Conservation (phyloP, 2,888 invertebrate genomes). For the Caenorhabditis japonica region DNA sequence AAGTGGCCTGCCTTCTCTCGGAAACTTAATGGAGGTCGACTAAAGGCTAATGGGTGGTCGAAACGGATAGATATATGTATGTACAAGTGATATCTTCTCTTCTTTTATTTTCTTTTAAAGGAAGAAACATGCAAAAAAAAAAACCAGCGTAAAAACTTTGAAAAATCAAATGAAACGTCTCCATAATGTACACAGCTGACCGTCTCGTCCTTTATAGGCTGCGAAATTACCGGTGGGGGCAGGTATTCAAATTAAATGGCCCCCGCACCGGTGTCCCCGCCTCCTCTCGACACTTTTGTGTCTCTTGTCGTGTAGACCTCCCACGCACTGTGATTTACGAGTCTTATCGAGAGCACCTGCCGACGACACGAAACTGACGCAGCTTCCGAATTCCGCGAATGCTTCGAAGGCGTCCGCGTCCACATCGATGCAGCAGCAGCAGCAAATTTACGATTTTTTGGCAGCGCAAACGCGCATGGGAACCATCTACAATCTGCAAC, state of each 20-base stretch:
- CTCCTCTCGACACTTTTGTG: not conserved
- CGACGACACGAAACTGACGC: slow-evolving; percentile 3
- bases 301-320: slow-evolving; percentile 29
- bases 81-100: too few species aligned
- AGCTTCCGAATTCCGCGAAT: slow-evolving; percentile 46
- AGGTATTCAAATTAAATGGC: slow-evolving; percentile 51
- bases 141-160: too few species aligned
- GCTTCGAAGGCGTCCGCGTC: too few species aligned
- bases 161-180: too few species aligned
- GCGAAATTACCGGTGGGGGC: slow-evolving; percentile 18
- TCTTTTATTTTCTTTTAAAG: too few species aligned
- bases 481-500: too few species aligned
- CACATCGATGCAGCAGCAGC: too few species aligned
- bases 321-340: slow-evolving; percentile 53
- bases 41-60: slow-evolving; percentile 31
- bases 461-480: not conserved
- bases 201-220: slow-evolving; percentile 34
- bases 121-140: too few species aligned
- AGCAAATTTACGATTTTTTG: slow-evolving; percentile 17
- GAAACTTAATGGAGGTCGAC: slow-evolving; percentile 38
- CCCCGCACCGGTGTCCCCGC: slow-evolving; percentile 20
- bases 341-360: slow-evolving; percentile 26
- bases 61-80: slow-evolving; percentile 20
- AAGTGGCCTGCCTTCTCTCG: slow-evolving; percentile 31
- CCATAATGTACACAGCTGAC: slow-evolving; percentile 49